These are phyloP conservation scores for Potamarius usumacintae DNA, from an alignment of 2,113 vertebrate genomes.

Conservation along the genomic window DNA sequence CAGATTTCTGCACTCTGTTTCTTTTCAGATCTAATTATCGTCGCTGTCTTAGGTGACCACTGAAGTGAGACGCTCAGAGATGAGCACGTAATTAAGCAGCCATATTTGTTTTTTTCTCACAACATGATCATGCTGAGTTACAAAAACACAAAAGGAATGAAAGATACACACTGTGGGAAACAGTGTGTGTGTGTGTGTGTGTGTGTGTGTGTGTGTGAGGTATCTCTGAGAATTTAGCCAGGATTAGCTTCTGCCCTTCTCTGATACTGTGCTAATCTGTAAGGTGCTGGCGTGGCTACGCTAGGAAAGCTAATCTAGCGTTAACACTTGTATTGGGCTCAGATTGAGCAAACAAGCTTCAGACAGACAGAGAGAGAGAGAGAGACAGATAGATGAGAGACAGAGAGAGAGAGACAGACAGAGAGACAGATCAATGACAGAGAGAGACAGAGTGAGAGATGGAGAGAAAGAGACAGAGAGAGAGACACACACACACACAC, in stretches of 20 bases:
- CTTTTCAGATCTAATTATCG: conserved; percentile 49
- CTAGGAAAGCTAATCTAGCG: not conserved
- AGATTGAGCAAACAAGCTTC: not conserved
- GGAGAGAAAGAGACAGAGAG: not conserved
- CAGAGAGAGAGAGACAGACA: not conserved
- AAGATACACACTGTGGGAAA: not conserved
- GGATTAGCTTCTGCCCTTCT: not conserved
- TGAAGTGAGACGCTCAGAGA: not conserved
- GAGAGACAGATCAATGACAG: not conserved
- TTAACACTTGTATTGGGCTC: not conserved
- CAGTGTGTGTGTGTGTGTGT: not conserved
- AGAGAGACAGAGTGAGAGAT: accelerated
- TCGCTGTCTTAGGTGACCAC: conserved; percentile 34
- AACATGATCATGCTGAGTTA: not conserved
- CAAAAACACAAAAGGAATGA: not conserved
- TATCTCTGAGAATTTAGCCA: not conserved
- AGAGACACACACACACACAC: not conserved
- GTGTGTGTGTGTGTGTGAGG: not conserved
- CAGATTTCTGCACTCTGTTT: conserved; percentile 26
- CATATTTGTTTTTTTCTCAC: conserved; percentile 5
- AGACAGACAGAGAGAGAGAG: not conserved
- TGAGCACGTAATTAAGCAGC: not conserved
- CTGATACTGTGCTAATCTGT: not conserved
- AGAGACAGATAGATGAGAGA: not conserved
- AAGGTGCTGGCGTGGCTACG: not conserved